Evolutionary conservation across 2,888 invertebrate genomes (phyloP).

Genomic region (Stenchaetothrips biformis): DNA sequence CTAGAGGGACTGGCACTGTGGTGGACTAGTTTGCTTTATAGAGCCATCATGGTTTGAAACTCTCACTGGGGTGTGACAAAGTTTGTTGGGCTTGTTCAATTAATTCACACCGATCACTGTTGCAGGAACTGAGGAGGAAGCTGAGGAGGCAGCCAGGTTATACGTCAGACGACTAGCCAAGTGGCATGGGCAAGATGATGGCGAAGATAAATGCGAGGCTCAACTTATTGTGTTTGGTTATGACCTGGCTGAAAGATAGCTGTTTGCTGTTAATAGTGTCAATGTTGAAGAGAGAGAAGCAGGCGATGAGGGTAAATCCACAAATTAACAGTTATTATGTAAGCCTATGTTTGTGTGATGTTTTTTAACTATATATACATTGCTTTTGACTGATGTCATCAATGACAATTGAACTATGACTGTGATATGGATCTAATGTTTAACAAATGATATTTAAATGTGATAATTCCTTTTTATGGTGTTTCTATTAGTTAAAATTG

Average conservation of each 20-base stretch:
- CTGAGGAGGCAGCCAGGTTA: neutral
- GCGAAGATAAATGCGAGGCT: too few relatives aligned
- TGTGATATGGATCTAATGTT: neutral
- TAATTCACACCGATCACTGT: too few relatives aligned
- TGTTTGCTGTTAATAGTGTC: too few relatives aligned
- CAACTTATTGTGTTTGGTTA: neutral
- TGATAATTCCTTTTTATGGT: neutral
- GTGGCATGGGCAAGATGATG: neutral
- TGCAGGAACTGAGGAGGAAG: neutral
- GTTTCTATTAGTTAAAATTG: neutral
- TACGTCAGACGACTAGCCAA: neutral
- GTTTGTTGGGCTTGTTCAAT: too few relatives aligned
- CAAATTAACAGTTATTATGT: neutral
- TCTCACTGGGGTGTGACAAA: too few relatives aligned
- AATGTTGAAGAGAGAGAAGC: neutral
- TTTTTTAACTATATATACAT: neutral
- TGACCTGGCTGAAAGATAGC: neutral
- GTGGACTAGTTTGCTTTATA: too few relatives aligned
- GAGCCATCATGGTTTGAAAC: too few relatives aligned
- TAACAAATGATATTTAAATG: neutral
- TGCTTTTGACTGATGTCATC: neutral
- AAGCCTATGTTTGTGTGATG: neutral
- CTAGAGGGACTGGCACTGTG: neutral
- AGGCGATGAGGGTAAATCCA: neutral
- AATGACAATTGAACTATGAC: neutral